phyloP scores from a whole-genome alignment of 2,113 vertebrate species.

The Chaetorhynchus papuensis region DNA sequence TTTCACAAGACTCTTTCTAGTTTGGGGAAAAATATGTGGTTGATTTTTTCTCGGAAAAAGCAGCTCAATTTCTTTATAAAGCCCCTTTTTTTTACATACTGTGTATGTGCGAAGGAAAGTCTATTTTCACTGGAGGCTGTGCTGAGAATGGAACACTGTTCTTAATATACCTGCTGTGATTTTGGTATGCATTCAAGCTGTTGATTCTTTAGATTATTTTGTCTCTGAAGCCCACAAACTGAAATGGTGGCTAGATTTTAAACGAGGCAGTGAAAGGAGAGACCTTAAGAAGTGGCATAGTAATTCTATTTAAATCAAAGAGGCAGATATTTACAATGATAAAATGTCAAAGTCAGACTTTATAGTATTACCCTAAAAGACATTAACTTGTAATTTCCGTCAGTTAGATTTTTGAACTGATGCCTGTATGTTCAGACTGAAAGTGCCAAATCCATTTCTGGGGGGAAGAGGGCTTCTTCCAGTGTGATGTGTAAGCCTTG shows the following conservation, averaged over 20 bases:
- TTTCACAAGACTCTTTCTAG: neutral
- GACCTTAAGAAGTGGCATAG: neutral
- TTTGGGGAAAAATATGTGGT: neutral
- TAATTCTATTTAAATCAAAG: slow-evolving; percentile 1
- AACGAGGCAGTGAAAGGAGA: neutral
- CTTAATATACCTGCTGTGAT: slow-evolving; percentile 9
- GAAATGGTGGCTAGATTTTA: neutral
- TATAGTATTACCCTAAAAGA: neutral
- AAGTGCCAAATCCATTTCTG: neutral
- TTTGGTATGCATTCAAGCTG: neutral
- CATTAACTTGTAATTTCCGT: neutral
- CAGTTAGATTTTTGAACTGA: neutral
- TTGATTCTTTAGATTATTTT: slow-evolving; percentile 14
- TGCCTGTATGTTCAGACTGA: neutral
- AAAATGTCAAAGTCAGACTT: neutral
- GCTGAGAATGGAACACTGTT: neutral
- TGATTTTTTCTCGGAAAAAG: slow-evolving; percentile 8
- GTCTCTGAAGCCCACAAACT: neutral
- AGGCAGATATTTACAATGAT: neutral
- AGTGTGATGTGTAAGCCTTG: neutral
- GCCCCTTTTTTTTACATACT: neutral
- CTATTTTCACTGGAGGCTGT: neutral
- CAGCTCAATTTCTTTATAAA: slow-evolving; percentile 1
- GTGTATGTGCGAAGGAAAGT: neutral
- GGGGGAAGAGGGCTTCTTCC: neutral